Conservation (phyloP, 2,888 invertebrate genomes). For the Meloe dianella region DNA sequence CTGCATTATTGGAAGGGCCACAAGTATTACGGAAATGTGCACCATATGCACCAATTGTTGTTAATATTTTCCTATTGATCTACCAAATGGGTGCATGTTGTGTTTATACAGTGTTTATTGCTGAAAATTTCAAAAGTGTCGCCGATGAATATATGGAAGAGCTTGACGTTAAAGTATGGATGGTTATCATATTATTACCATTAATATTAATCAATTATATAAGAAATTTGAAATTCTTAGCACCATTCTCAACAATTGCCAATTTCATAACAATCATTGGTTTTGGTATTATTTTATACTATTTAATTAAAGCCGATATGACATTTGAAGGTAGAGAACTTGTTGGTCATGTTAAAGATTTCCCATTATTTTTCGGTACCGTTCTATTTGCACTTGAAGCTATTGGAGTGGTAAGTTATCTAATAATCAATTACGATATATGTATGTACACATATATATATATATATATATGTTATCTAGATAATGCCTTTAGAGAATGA, state of each 20-base stretch:
- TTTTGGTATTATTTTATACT: slow-evolving; percentile 76
- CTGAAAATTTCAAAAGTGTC: slow-evolving; percentile 80
- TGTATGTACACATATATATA: no score
- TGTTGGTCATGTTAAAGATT: slow-evolving; percentile 62
- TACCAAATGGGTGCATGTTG: slow-evolving; percentile 97
- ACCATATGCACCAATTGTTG: slow-evolving; percentile 72
- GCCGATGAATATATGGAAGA: slow-evolving; percentile 62
- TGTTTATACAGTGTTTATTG: slow-evolving; percentile 94
- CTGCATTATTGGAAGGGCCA: slow-evolving; percentile 80
- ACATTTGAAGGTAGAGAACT: slow-evolving; percentile 60
- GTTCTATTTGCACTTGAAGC: slow-evolving; percentile 89
- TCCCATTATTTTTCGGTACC: slow-evolving; percentile 87
- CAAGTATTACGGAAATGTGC: slow-evolving; percentile 67
- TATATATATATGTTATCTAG: no score
- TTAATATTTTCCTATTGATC: slow-evolving; percentile 77
- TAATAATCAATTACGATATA: no score
- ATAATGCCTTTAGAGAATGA: slow-evolving; percentile 92
- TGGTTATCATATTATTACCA: slow-evolving; percentile 75
- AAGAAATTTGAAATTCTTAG: slow-evolving; percentile 77
- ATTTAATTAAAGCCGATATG: slow-evolving; percentile 70
- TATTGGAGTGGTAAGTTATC: slow-evolving; percentile 74
- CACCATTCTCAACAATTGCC: slow-evolving; percentile 83
- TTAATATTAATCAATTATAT: slow-evolving; percentile 75
- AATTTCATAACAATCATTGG: slow-evolving; percentile 80
- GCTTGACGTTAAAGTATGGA: slow-evolving; percentile 68